phyloP scores from a whole-genome alignment of 2,113 vertebrate species.

The Arvicanthis niloticus region DNA sequence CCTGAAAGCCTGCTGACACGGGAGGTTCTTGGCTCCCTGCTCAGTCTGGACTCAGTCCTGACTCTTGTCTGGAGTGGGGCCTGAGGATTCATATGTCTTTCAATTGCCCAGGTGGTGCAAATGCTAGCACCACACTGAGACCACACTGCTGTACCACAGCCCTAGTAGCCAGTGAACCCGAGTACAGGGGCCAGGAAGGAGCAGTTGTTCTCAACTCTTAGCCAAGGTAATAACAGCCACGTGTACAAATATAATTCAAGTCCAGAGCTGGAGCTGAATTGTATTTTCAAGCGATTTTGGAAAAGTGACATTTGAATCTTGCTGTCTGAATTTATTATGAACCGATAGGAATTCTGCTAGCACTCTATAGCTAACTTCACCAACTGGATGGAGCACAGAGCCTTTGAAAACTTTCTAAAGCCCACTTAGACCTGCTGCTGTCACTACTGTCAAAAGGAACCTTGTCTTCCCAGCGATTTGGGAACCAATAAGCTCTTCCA shows the following conservation, averaged over 20 bases:
- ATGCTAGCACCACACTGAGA: neutral
- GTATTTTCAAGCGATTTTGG: slow-evolving; percentile 36
- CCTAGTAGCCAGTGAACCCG: no score
- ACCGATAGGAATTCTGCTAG: neutral
- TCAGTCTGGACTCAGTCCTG: neutral
- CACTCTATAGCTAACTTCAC: neutral
- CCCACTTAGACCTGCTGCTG: neutral
- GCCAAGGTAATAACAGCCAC: neutral
- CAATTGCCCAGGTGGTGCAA: neutral
- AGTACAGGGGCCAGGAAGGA: neutral
- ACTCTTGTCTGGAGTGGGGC: neutral
- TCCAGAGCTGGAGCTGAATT: slow-evolving; percentile 2
- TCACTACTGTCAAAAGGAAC: neutral
- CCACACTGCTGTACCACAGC: neutral
- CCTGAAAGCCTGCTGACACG: neutral
- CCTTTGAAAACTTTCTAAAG: neutral
- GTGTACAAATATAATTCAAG: neutral
- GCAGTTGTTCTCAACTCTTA: neutral
- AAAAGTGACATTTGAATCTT: slow-evolving; percentile 9
- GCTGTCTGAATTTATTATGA: neutral
- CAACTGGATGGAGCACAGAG: neutral
- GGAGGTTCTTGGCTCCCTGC: neutral
- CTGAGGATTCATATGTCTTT: neutral
- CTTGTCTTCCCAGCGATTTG: neutral
- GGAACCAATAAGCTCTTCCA: neutral